Conservation (phyloP, 2,888 invertebrate genomes). For the Sinhomidia bicolor region DNA sequence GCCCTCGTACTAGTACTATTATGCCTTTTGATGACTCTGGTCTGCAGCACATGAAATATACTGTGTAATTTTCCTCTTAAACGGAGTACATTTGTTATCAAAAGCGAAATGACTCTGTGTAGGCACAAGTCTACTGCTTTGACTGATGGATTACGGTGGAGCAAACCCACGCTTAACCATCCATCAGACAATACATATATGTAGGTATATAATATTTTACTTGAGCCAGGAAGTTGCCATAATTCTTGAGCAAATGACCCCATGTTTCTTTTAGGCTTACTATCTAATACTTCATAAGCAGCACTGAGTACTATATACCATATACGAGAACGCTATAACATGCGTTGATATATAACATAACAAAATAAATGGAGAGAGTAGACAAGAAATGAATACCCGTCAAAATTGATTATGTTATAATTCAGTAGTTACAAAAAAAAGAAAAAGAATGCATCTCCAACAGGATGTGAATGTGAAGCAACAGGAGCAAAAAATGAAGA, state of each 20-base stretch:
- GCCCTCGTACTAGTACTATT: background rate
- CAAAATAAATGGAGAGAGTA: no score
- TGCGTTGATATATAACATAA: no score
- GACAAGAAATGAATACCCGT: background rate
- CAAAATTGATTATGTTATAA: conserved; percentile 33
- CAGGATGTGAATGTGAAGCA: conserved; percentile 6
- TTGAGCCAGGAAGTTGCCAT: conserved; percentile 13
- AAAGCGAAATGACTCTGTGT: background rate
- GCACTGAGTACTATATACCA: no score
- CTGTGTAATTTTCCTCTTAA: background rate
- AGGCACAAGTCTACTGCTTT: background rate
- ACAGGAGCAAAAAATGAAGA: conserved; percentile 17
- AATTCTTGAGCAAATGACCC: conserved; percentile 13
- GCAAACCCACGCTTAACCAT: no score
- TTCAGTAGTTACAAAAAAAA: background rate
- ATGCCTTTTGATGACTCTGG: no score
- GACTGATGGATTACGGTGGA: no score
- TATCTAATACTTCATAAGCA: background rate
- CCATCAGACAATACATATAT: no score
- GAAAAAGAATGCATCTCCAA: background rate
- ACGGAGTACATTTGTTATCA: background rate
- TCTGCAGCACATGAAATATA: no score
- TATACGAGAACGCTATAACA: no score
- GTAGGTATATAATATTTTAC: background rate
- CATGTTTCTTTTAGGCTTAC: background rate